phyloP scores from a whole-genome alignment of 2,113 vertebrate species.

The Eurystomus gularis region DNA sequence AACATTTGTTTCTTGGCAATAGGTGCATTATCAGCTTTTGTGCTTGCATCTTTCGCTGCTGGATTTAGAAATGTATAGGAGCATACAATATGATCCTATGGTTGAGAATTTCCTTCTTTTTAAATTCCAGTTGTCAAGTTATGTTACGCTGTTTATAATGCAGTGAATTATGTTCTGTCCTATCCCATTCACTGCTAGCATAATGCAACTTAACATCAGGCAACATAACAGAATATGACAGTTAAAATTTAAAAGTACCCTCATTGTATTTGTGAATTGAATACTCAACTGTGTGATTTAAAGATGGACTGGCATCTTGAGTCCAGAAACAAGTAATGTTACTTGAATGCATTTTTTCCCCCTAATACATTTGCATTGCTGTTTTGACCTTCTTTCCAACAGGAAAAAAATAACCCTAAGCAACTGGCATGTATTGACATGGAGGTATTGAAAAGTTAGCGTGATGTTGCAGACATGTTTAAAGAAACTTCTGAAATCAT shows the following conservation, averaged over 20 bases:
- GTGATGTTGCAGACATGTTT: neutral
- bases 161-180: conserved; percentile 62
- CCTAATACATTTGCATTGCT: conserved; percentile 30
- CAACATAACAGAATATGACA: conserved; percentile 60
- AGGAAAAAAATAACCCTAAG: conserved; percentile 60
- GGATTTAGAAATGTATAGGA: conserved; percentile 14
- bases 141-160: conserved; percentile 62
- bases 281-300: conserved; percentile 65
- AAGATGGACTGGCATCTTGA: conserved; percentile 61
- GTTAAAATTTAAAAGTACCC: conserved; percentile 67
- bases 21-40: neutral
- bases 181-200: conserved; percentile 62
- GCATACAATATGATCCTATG: neutral
- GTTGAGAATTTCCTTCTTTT: conserved; percentile 61
- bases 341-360: conserved; percentile 30
- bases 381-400: conserved; percentile 50
- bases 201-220: conserved; percentile 70
- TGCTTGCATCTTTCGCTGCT: neutral
- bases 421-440: conserved; percentile 55
- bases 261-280: conserved; percentile 73
- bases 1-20: conserved; percentile 1
- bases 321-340: conserved; percentile 65
- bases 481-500: conserved; percentile 32
- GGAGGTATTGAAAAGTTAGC: conserved; percentile 44
- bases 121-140: conserved; percentile 69